phyloP scores from a whole-genome alignment of 2,888 invertebrate genomes.

The Spilarctia lutea region DNA sequence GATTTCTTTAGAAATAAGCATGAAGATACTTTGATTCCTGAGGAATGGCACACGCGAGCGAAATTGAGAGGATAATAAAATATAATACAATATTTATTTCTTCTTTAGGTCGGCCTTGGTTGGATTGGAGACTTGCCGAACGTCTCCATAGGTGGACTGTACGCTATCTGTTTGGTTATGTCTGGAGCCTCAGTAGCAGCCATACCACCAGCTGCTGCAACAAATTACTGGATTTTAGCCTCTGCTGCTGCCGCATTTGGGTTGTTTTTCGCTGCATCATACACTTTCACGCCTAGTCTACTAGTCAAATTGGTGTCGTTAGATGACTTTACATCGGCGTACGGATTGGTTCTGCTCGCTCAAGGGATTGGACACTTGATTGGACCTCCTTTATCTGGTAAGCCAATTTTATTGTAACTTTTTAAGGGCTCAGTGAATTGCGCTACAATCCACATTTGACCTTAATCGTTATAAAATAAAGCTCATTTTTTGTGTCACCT shows the following conservation, averaged over 20 bases:
- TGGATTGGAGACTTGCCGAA: constrained; percentile 95
- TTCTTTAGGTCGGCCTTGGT: constrained; percentile 91
- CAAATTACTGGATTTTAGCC: constrained; percentile 82
- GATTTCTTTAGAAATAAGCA: too few relatives aligned
- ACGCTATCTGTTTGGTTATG: constrained; percentile 91
- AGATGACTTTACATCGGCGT: constrained; percentile 96
- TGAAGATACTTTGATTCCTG: too few relatives aligned
- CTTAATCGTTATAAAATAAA: too few relatives aligned
- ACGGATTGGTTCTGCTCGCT: constrained; percentile 94
- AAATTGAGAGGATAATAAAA: too few relatives aligned
- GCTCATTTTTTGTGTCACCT: too few relatives aligned
- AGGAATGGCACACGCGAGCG: too few relatives aligned
- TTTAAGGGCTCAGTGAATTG: neutral
- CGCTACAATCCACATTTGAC: too few relatives aligned
- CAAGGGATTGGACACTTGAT: constrained; percentile 97
- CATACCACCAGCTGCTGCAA: constrained; percentile 84
- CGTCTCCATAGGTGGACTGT: constrained; percentile 93
- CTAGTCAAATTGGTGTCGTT: constrained; percentile 95
- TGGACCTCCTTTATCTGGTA: constrained; percentile 97
- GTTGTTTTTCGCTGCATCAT: constrained; percentile 96
- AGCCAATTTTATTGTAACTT: constrained; percentile 22
- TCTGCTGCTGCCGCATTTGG: constrained; percentile 91
- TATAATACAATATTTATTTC: constrained; percentile 23
- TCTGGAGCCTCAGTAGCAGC: constrained; percentile 88
- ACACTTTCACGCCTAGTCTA: constrained; percentile 96